Evolutionary conservation across 2,888 invertebrate genomes (phyloP).

Genomic region (Argynnis bischoffii): DNA sequence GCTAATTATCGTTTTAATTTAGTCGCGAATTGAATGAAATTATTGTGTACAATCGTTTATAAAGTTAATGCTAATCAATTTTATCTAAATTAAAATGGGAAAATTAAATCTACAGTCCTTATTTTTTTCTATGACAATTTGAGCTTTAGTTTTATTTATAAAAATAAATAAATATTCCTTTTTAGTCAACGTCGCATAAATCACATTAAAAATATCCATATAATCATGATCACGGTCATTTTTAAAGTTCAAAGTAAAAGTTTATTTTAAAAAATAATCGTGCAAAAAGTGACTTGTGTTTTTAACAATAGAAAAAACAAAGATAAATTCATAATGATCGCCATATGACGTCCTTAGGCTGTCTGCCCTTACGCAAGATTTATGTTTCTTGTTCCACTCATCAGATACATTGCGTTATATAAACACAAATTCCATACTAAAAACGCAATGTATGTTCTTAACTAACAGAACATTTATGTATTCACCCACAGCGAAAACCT

Average conservation of each 20-base stretch:
- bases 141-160: too few species aligned
- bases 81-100: too few species aligned
- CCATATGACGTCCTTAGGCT: slow-evolving; percentile 72
- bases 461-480: slow-evolving; percentile 31
- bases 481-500: slow-evolving; percentile 35
- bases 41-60: neutral
- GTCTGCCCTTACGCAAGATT: slow-evolving; percentile 64
- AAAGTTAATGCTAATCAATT: too few species aligned
- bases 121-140: too few species aligned
- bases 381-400: slow-evolving; percentile 53
- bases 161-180: neutral
- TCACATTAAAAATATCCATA: neutral
- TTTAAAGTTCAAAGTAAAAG: neutral
- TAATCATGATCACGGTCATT: neutral
- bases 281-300: slow-evolving; percentile 36
- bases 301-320: slow-evolving; percentile 71
- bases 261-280: slow-evolving; percentile 37
- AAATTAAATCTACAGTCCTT: too few species aligned
- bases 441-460: slow-evolving; percentile 51
- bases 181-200: neutral
- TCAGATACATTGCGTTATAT: slow-evolving; percentile 50
- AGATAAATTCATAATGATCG: slow-evolving; percentile 68
- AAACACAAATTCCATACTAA: slow-evolving; percentile 31
- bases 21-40: slow-evolving; percentile 9
- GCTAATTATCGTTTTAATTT: slow-evolving; percentile 36